Base-by-base conservation (phyloP, 2,797 vertebrate species). In the Chromis chromis region DNA sequence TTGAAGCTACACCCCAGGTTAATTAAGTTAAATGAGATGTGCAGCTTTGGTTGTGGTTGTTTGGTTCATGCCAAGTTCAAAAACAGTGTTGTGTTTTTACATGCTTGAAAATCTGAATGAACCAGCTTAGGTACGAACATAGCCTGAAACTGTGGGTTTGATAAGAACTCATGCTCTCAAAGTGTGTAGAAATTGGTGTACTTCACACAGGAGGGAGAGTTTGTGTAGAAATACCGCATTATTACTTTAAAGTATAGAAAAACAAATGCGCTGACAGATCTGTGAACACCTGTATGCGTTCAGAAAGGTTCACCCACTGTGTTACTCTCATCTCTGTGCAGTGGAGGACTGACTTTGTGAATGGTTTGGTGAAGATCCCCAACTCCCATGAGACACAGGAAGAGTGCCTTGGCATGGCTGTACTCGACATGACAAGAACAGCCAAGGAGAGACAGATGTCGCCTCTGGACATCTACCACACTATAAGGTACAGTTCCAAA, bases 381-480 rank as follows among this genome's bases (percentile, higher is more conserved):
- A 94, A 95, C 88, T 97, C 96, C 85, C 97, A 98, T 0, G 97
- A 98, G 92, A 94, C 94, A 9, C 97, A 99, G 88, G 98, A 99
- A 85, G 98, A 99, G 89, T 99, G 98, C 86, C 95, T 99, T 59
- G 98, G 98, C 33, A 96, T 99, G 96, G 98, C 98, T 13, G 97
- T 99, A 27, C 89, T 99, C 50, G 98, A 99, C 93, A 98, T 99
- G 95, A 98, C 98, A 84, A 95, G 96, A 87, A 94, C 96, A 59
- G 98, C 98, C 71, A 98, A 98, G 89, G 97, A 99, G 84, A 96
- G 92, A 72, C 94, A 95, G 76, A 94, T 95, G 85, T 96, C 96
- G 0, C 97, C 96, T 0, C 85, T 98, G 83, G 96, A 96, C 71
- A 92, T 99, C 86, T 99, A 98, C 91, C 96, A 96, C 85, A 94